Base-by-base conservation (phyloP, 2,797 vertebrate genomes). In the Paramormyrops hopkinsi region DNA sequence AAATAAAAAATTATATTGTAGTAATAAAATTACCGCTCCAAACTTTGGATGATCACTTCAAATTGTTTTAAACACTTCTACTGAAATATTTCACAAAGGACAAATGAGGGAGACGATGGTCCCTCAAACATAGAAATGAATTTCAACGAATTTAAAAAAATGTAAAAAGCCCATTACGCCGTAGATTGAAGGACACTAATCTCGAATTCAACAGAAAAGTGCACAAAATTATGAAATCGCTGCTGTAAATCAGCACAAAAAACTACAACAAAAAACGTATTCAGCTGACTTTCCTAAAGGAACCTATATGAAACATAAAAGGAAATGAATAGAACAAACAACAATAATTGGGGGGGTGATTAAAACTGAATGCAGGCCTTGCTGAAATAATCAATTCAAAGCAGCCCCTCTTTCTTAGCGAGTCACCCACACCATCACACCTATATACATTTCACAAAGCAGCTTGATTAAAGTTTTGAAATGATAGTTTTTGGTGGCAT, bases 401-500 rank as follows among this genome's bases (percentile, higher is more conserved):
- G 48, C 37, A 85, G 22, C 37, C 69, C 65, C 0, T 19, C 22
- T 7, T 37, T 37, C 50, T 69, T 56, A n/a, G 41, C 56, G 6
- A 88, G 65, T 19, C 37, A 33, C 87, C n/a, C 9, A 22, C 37
- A 22, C 29, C 46, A 41, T 14, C 83, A 4, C 46, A 86, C 25
- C 22, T 86, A 53, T 25, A 54, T 79, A 84, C 46, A 22, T 85
- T 62, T 85, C 87, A 88, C 82, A 76, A 79, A 25, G 82, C 85
- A 22, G 33, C 89, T 56, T 54, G 48, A 89, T 87, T 87, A 62
- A 89, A 89, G 62, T 69, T 59, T 76, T 41, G 25, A 56, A 86
- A 69, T 51, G n/a, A 5, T 14, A 14, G 62, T 44, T 25, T 73
- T 48, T 88, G 59, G 29, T 59, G 59, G 29, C 25, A 88, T 89